Conservation (phyloP, 2,888 invertebrate species). For the Diaphora mendica region DNA sequence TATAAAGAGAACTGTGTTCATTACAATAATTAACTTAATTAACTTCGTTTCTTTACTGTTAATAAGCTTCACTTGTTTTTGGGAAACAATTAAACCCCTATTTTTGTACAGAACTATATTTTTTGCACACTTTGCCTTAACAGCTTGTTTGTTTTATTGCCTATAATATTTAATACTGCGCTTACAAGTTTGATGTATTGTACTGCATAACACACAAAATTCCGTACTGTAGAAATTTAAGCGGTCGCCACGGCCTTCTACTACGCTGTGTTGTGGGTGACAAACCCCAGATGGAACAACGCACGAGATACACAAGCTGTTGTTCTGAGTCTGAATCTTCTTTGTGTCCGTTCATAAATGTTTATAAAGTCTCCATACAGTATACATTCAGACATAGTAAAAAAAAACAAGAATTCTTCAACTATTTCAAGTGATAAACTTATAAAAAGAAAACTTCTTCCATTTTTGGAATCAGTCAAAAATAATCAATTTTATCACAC, state of each 20-base stretch:
- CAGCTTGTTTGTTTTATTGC: not conserved
- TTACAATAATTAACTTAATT: constrained; percentile 47
- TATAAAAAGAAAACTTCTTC: too few relatives aligned
- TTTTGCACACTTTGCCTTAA: not conserved
- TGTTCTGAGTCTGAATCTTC: too few relatives aligned
- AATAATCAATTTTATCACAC: not conserved
- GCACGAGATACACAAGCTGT: too few relatives aligned
- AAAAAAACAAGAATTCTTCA: not conserved
- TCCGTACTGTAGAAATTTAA: too few relatives aligned
- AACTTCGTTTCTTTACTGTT: constrained; percentile 29
- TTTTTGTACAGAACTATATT: not conserved
- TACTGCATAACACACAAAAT: not conserved
- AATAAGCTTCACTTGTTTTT: constrained; percentile 1
- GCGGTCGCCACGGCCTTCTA: too few relatives aligned
- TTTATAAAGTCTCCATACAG: too few relatives aligned
- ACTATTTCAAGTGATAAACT: not conserved
- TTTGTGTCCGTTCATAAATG: too few relatives aligned
- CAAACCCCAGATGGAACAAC: too few relatives aligned
- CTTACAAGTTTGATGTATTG: not conserved
- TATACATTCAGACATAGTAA: too few relatives aligned
- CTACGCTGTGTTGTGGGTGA: too few relatives aligned
- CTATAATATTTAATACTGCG: not conserved
- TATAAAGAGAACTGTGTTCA: constrained; percentile 33
- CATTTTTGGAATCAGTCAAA: not conserved
- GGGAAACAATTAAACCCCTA: not conserved